A percentile compares a stretch with the other conserved stretches of the same genome.
These are phyloP conservation scores for Catostomus latipinnis DNA, from an alignment of 2,797 vertebrate genomes.

Conservation along the genomic window DNA sequence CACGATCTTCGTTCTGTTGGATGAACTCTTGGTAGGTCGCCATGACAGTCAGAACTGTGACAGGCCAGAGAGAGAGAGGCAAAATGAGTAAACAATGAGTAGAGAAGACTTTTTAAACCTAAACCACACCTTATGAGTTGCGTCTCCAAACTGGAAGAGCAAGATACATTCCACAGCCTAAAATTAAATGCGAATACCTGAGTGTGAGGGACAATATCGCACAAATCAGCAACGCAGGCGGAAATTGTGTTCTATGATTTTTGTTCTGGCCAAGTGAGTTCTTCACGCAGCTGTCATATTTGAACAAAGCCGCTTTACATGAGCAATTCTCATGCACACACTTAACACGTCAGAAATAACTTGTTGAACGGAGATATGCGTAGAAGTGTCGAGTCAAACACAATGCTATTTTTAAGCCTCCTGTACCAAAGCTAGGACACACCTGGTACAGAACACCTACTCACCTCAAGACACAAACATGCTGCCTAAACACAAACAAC, in stretches of 20 bases:
- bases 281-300: not conserved
- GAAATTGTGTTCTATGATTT: constrained; percentile 1
- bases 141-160: constrained; percentile 33
- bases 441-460: not conserved
- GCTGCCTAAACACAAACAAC: constrained; percentile 28
- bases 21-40: constrained; percentile 96
- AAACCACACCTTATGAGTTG: constrained; percentile 36
- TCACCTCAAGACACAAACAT: not conserved
- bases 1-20: constrained; percentile 95
- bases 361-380: not conserved
- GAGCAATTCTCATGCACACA: not conserved
- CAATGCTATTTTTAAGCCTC: not conserved
- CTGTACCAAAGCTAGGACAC: not conserved
- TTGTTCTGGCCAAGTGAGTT: not conserved
- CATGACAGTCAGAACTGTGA: constrained; percentile 74
- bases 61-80: not conserved
- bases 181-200: constrained; percentile 17
- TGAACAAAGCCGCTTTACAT: not conserved
- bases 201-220: not conserved
- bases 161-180: not conserved
- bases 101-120: constrained; percentile 24
- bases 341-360: not conserved
- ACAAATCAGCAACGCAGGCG: not conserved
- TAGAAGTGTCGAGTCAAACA: not conserved
- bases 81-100: constrained; percentile 13